These are phyloP conservation scores for Lordiphosa stackelbergi DNA, from an alignment of 1,140 invertebrate species.

Conservation along the genomic window DNA sequence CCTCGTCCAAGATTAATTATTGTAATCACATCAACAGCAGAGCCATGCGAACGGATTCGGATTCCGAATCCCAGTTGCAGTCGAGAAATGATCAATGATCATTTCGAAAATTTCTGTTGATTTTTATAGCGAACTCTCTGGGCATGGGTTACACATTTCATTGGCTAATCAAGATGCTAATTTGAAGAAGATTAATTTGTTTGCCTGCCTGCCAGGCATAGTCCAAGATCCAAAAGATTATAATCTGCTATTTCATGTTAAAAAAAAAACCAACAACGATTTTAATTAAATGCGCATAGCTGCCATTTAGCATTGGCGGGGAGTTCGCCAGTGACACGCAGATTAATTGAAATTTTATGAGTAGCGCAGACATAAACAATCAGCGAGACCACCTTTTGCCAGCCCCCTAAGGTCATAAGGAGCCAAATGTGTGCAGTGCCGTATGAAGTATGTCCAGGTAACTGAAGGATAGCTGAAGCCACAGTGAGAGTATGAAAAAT, in stretches of 20 bases:
- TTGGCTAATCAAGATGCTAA: constrained; percentile 76
- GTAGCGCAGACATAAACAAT: constrained; percentile 74
- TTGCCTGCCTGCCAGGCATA: constrained; percentile 41
- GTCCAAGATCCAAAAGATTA: constrained; percentile 39
- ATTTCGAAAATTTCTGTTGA: constrained; percentile 59
- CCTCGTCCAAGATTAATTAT: constrained; percentile 75
- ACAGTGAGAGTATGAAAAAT: constrained; percentile 54
- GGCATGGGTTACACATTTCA: constrained; percentile 72
- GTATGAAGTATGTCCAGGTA: constrained; percentile 5
- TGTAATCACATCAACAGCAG: constrained; percentile 76
- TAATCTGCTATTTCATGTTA: constrained; percentile 64
- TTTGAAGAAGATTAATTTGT: constrained; percentile 76
- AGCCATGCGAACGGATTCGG: constrained; percentile 44
- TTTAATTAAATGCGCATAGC: constrained; percentile 59
- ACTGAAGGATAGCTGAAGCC: constrained; percentile 40
- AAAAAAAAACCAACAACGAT: constrained; percentile 22
- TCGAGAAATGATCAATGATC: constrained; percentile 69
- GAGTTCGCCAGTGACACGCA: constrained; percentile 52
- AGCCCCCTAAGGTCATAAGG: constrained; percentile 71
- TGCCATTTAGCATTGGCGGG: constrained; percentile 34
- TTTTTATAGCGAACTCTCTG: constrained; percentile 58
- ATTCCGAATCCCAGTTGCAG: constrained; percentile 10
- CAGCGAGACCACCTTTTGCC: constrained; percentile 73
- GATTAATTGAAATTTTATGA: constrained; percentile 76
- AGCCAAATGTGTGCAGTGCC: constrained; percentile 28